Base-by-base conservation (phyloP, 2,888 invertebrate species). In the Plebejus argus region DNA sequence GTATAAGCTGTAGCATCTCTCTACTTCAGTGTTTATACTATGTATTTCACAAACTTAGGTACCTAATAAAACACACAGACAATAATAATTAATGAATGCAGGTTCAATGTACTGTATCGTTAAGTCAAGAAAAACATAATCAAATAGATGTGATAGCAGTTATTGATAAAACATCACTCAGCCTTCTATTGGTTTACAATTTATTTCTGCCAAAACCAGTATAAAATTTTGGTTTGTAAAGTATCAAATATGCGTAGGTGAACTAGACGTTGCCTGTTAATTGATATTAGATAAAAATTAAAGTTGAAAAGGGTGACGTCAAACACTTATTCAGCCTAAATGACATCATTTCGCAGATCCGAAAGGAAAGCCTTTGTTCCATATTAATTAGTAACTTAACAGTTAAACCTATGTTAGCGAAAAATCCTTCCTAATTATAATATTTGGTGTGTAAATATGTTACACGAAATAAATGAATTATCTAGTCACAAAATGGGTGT, bases 301-400 rank as follows among this genome's bases (percentile, higher is more conserved):
- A 23, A 23, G 53, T 74, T 49, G n/a, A 74, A 74, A 74, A 28
- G 39, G 70, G 15, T 74, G 74, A 74, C 74, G 74, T 74, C 74
- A 74, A 74, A 49, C 20, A 74, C 23, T 74, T 74, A 53, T 28
- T 74, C 53, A 74, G 53, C 28, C 23, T 23, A 20, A 49, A 53
- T 74, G 74, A 74, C 74, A 74, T 74, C 74, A 74, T 74, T 74
- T 33, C 23, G 0, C 28, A 74, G 4, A 74, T 53, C 18, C 53
- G 5, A 4, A 23, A 18, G 45, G 15, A 45, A 71, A 23, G 20
- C 45, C 39, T 12, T 72, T 49, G n/a, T 72, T 20, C 4, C 33
- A 33, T 15, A 18, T 45, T 39, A 45, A 45, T 72, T 23, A 45
- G 15, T 66, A 66, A 33, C 28, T 1, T 66, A 33, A 2, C 15